Evolutionary conservation across 2,888 invertebrate genomes (phyloP), one percentile per base, ranked within the genome.

Genomic region (Meliscaeva auricollis): DNA sequence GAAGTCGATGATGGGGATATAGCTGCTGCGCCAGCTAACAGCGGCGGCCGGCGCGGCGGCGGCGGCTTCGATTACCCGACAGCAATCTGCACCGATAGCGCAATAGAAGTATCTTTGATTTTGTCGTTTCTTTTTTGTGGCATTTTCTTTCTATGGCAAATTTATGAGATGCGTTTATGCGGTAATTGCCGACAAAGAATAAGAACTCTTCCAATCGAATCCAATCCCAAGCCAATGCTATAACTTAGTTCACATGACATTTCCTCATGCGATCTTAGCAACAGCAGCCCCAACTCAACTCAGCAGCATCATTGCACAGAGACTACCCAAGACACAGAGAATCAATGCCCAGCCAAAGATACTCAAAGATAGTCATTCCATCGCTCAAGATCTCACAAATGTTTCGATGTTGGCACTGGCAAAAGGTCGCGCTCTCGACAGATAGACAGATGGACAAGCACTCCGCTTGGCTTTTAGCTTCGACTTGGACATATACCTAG

Each of bases 121-220:
- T 62, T 38, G 30, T 15, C 46, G 13, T 13, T 48, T 52, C 26
- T 73, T 52, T 38, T 60, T 46, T 38, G 22, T 48, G 44, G 44
- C 15, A 62, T 62, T 64, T 48, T 64, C 68, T 62, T 70, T 74
- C 83, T 32, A 66, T 75, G 35, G 79, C 20, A 58, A 77, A 85
- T 81, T 85, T 85, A 85, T 85, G 85, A 85, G 85, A 85, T 81
- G 85, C 85, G 85, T 85, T 85, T 85, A 81, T 81, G 85, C 76
- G 56, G 85, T 85, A 85, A 85, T 85, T 85, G 85, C 85, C 85
- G 85, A 85, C 85, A 85, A 85, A 81, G 85, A 85, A 81, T 81
- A 85, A 81, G 81, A 85, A 85, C 81, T 85, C 72, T 80, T 80
- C 73, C 72, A 72, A 73, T 76, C 62, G 66, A 77, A 70, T 69